Evolutionary conservation across 2,888 invertebrate genomes (phyloP).

Genomic region (Parnassius glacialis): DNA sequence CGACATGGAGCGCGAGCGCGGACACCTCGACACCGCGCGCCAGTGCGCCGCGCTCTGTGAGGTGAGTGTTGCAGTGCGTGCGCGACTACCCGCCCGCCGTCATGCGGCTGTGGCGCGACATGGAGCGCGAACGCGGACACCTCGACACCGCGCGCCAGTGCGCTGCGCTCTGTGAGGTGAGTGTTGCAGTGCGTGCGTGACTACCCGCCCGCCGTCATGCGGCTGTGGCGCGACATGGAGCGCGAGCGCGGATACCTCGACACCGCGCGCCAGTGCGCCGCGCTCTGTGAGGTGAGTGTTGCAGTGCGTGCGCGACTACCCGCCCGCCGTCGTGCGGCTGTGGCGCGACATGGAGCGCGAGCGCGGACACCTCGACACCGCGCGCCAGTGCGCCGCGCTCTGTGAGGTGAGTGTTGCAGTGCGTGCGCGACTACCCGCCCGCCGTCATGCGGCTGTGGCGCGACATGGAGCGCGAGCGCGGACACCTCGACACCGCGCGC

Average conservation of each 20-base stretch:
- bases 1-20: constrained; percentile 91
- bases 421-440: too few species aligned
- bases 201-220: constrained; percentile 87
- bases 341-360: constrained; percentile 93
- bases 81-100: too few species aligned
- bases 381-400: constrained; percentile 61
- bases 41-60: constrained; percentile 53
- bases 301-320: constrained; percentile 81
- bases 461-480: too few species aligned
- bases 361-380: constrained; percentile 83
- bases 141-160: too few species aligned
- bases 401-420: not conserved
- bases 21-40: constrained; percentile 81
- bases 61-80: not conserved
- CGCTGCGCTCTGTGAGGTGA: too few species aligned
- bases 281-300: constrained; percentile 58
- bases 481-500: too few species aligned
- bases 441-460: too few species aligned
- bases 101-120: too few species aligned
- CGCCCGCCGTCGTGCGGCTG: constrained; percentile 85
- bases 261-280: constrained; percentile 69
- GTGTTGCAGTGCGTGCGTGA: constrained; percentile 75
- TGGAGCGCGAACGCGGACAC: too few species aligned
- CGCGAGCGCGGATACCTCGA: constrained; percentile 87
- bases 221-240: constrained; percentile 91